Evolutionary conservation across 2,888 invertebrate species (phyloP).

Genomic region (Helleia helle): DNA sequence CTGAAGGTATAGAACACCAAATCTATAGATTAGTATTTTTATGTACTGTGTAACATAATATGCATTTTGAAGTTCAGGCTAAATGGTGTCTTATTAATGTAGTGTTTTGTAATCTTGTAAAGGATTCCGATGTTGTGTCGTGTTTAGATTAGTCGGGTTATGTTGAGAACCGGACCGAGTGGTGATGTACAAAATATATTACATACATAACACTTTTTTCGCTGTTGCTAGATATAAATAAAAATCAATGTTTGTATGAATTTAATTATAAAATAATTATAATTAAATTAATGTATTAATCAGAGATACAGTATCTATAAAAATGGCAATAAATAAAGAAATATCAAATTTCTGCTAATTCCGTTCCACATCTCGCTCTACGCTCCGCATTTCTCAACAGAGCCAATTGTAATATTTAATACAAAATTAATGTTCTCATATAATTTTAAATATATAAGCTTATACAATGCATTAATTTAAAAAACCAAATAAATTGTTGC

Average conservation of each 20-base stretch:
- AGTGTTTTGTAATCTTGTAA: slow-evolving; percentile 9
- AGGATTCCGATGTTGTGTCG: not conserved
- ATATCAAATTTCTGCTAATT: no score
- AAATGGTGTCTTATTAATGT: slow-evolving; percentile 44
- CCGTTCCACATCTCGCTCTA: no score
- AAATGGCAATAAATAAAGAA: no score
- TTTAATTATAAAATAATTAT: no score
- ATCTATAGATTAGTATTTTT: slow-evolving; percentile 27
- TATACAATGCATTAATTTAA: slow-evolving; percentile 3
- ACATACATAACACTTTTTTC: no score
- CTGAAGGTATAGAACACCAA: slow-evolving; percentile 71
- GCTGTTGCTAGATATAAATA: no score
- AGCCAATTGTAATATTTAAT: not conserved
- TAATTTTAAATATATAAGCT: slow-evolving; percentile 1
- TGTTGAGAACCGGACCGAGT: slow-evolving; percentile 14
- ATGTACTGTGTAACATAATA: slow-evolving; percentile 10
- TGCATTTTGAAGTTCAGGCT: slow-evolving; percentile 23
- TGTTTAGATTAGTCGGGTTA: not conserved
- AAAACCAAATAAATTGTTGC: slow-evolving; percentile 25
- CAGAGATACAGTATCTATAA: no score
- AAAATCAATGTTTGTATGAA: no score
- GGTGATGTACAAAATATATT: no score
- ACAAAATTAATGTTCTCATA: slow-evolving; percentile 1
- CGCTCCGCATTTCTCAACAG: not conserved
- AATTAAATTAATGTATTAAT: no score